Base-by-base conservation (phyloP, 2,888 invertebrate species). In the Augochlorella aurata region DNA sequence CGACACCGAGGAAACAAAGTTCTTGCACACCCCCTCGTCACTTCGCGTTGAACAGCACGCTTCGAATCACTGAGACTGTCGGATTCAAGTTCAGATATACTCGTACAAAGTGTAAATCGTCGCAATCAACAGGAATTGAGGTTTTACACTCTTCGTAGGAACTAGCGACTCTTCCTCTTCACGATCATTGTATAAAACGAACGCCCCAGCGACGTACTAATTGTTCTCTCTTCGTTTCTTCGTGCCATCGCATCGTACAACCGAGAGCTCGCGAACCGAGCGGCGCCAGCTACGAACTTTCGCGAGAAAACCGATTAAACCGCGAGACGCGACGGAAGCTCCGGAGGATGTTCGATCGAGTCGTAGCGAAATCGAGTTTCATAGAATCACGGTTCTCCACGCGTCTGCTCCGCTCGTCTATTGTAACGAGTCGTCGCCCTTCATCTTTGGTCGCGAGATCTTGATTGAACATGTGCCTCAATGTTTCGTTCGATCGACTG, bases 71-170 rank as follows among this genome's bases (percentile, higher is more conserved):
- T 77, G 74, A 83, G 77, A 85, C 86, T 83, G 75, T 86, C 63
- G 71, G 45, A 74, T 77, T 54, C 78, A 75, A 68, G 77, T 82
- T 88, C 79, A 77, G 80, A 81, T 82, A 81, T 82, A 85, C 61
- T 88, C 85, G 87, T 87, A 88, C 84, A 84, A 88, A 88, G 38
- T 63, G 81, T 74, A 74, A 47, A 63, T 72, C 72, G 68, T 73
- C 47, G 54, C 68, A 44, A 73, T 65, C 47, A 54, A 61, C 52
- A 82, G 82, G 82, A 82, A 81, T 82, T 81, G 73, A 82, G 77
- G 66, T 82, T 82, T 77, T 45, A 74, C n/a, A 66, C 66, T 58
- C 44, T 65, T 75, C 72, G 52, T 73, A 77, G 54, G 18, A 44
- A n/a, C 75, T 72, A 44, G 54, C 54, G 21, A 21, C 21, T 44